Percentiles rank a stretch among this genome's conserved stretches.
Evolutionary conservation across 1,140 invertebrate species (phyloP).

Genomic region (Lasioglossum baleicum): DNA sequence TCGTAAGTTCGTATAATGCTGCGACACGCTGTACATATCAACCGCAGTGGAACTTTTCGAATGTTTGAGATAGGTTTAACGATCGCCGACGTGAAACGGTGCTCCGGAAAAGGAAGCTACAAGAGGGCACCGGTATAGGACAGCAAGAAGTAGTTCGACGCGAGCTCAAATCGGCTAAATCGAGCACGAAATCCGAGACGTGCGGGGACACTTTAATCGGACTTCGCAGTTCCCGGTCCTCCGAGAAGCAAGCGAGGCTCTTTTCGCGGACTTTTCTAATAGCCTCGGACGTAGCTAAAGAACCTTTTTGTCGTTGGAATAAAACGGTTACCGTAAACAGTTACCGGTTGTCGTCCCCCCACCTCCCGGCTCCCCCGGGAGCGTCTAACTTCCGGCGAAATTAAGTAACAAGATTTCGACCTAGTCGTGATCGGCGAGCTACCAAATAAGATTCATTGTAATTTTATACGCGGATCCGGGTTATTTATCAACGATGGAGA

Average conservation of each 20-base stretch:
- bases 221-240: slow-evolving; percentile 17
- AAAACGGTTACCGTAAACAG: slow-evolving; percentile 39
- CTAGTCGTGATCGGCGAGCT: neutral
- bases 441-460: slow-evolving; percentile 12
- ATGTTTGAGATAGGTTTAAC: slow-evolving; percentile 38
- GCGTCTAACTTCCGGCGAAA: neutral
- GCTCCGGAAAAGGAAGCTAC: neutral
- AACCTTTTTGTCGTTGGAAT: neutral
- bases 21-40: neutral
- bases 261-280: slow-evolving; percentile 28
- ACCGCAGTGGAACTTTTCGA: slow-evolving; percentile 46
- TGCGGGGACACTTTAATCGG: slow-evolving; percentile 45
- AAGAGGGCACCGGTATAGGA: neutral
- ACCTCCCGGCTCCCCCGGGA: neutral
- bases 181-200: slow-evolving; percentile 22
- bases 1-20: no score
- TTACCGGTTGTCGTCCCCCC: neutral
- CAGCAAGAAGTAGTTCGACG: slow-evolving; percentile 14
- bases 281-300: slow-evolving; percentile 1
- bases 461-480: neutral
- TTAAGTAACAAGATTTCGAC: slow-evolving; percentile 26
- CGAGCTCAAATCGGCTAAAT: slow-evolving; percentile 19
- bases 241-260: neutral
- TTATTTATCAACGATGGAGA: no score
- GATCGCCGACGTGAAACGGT: slow-evolving; percentile 35